Percentiles rank a stretch among this genome's conserved stretches.
Evolutionary conservation across 2,888 invertebrate genomes (phyloP).

Genomic region (Colletes collaris): DNA sequence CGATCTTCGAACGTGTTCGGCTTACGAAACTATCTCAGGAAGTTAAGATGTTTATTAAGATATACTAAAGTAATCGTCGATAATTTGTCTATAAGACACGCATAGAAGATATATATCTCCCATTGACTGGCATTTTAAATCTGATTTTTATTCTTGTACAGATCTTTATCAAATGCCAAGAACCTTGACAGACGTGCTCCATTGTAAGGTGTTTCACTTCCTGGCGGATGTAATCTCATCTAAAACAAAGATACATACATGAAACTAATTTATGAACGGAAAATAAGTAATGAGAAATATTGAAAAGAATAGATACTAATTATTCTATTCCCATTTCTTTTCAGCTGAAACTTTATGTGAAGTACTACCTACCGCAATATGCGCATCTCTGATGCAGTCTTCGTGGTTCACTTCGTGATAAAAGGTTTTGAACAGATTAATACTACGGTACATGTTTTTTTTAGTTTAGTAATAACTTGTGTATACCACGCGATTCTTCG

Average conservation of each 20-base stretch:
- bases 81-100: not conserved
- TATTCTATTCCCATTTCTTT: conserved; percentile 2
- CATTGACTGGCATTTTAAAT: conserved; percentile 35
- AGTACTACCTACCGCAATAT: conserved; percentile 54
- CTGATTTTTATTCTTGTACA: conserved; percentile 70
- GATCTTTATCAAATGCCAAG: conserved; percentile 83
- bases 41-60: not conserved
- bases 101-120: conserved; percentile 1
- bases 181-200: conserved; percentile 84
- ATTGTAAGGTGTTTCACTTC: conserved; percentile 85
- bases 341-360: conserved; percentile 16
- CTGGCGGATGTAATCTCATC: conserved; percentile 89
- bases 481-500: not conserved
- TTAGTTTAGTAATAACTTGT: too few relatives aligned
- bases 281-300: conserved; percentile 1
- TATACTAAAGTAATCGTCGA: not conserved
- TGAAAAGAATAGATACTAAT: not conserved
- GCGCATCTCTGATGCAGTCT: conserved; percentile 24
- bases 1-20: not conserved
- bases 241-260: conserved; percentile 78
- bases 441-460: not conserved
- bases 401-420: conserved; percentile 23
- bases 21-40: not conserved
- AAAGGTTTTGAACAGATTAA: conserved; percentile 25
- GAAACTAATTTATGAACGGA: conserved; percentile 5